Base-by-base conservation (phyloP, 1,140 invertebrate genomes). In the Thalassaphorura encarpata region DNA sequence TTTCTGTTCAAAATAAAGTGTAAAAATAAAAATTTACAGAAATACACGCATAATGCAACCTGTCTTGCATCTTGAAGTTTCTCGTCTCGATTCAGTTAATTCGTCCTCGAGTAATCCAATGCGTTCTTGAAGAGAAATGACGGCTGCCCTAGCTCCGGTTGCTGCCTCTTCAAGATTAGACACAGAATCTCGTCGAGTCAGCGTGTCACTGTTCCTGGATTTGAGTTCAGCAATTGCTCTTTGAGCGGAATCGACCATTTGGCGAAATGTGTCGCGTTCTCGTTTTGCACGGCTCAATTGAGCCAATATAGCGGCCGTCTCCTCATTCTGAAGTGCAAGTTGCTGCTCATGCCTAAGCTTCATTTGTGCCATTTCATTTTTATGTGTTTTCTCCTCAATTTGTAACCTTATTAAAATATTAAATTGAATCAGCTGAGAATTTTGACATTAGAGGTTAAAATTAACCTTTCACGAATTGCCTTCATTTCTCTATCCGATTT, bases 291-390 rank as follows among this genome's bases (percentile, higher is more conserved):
- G 78, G 69, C 72, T 73, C 57, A 83, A 76, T 72, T 89, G 84
- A 54, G 80, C 80, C 70, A 94, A 87, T 62, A 92, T 76, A 1
- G 84, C 80, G 54, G 86, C 83, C 15, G 94, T 78, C 72, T 96
- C 92, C 53, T 87, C 86, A 56, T 83, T 81, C 63, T 96, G 82
- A 16, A 87, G 79, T 42, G 83, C 82, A 64, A 94, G 79, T 67
- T 90, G 83, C 52, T 83, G 83, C 68, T 96, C 92, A 66, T 93
- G 94, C 16, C 89, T 79, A 67, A 89, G 77, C 69, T 92, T 90
- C 56, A 85, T 83, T 42, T 90, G 83, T 2, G 84, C 80, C 18
- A 94, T 69, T 67, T 96, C 91, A 0, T 82, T 80, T 68, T 89
- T 89, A 40, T 88, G 80, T 3, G 80, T 74, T 65, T 88, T 87